Percentiles rank a stretch among this genome's conserved stretches.
Conservation (phyloP, 92 coral and sea anemone genomes). For the Diadumene lineata region DNA sequence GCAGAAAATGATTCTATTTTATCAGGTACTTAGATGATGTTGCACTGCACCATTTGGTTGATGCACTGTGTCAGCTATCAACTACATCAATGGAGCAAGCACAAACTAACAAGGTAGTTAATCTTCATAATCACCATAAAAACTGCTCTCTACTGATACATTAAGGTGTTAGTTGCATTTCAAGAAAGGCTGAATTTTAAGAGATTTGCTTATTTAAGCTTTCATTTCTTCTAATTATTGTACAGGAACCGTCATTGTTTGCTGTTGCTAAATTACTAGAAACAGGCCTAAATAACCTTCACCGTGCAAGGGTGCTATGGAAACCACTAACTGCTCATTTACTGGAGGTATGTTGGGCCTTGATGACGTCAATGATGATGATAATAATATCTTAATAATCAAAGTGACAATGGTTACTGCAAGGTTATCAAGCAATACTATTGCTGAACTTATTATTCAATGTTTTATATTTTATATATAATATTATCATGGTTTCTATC, state of each 20-base stretch:
- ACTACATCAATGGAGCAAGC: slow-evolving; percentile 94
- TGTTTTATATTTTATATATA: too few species aligned
- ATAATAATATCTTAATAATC: neutral
- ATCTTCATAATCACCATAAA: too few species aligned
- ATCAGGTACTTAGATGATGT: slow-evolving; percentile 94
- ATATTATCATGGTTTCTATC: too few species aligned
- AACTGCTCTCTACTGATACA: neutral
- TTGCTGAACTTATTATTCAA: too few species aligned
- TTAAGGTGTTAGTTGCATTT: neutral
- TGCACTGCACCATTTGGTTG: slow-evolving; percentile 92
- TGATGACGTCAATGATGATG: neutral
- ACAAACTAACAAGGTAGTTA: slow-evolving; percentile 88
- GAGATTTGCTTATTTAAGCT: neutral
- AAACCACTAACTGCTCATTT: slow-evolving; percentile 98
- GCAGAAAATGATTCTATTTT: neutral
- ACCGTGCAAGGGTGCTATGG: slow-evolving; percentile 95
- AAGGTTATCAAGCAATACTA: too few species aligned
- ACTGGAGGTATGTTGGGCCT: slow-evolving; percentile 66
- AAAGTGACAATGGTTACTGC: too few species aligned
- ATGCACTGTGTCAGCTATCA: slow-evolving; percentile 94
- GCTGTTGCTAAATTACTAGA: slow-evolving; percentile 97
- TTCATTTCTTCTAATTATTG: neutral
- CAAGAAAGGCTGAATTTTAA: too few species aligned
- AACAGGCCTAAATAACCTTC: slow-evolving; percentile 94
- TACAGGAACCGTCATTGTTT: slow-evolving; percentile 97